Base-by-base conservation (phyloP, 2,888 invertebrate genomes). In the Thereva nobilitata region DNA sequence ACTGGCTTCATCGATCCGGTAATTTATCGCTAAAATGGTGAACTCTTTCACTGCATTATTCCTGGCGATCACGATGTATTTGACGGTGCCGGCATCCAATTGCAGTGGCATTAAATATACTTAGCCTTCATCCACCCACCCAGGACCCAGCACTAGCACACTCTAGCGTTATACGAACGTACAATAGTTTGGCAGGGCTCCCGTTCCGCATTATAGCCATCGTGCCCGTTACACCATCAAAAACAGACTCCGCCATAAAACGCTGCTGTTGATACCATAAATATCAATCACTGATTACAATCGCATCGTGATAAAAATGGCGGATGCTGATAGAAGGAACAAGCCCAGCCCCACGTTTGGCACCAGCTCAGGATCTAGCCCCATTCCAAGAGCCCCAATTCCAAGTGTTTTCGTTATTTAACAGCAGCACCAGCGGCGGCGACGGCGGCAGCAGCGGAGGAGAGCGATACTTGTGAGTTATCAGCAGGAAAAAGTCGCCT, bases 251-350 rank as follows among this genome's bases (percentile, higher is more conserved):
- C 10, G 41, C 23, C 38, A 59, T 34, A 34, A n/a, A 35, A 38
- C 35, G 37, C 41, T 37, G 23, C 45, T 47, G 47, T 38, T 59
- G 47, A 47, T 59, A 42, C 47, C 57, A 59, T 59, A 59, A 59
- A 59, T 59, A 59, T 59, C 57, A 59, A 47, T 59, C 57, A 59
- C 57, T 59, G 57, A 59, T 59, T 59, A 59, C 37, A 47, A 59
- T 59, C 57, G 41, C 10, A 35, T n/a, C 37, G 47, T 23, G 23
- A 23, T 23, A 23, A 23, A 38, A 37, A 7, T 8, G 9, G 38
- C 10, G 37, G 38, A 4, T 45, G 37, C 12, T 34, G 6, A 38
- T 23, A 23, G 45, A 12, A 41, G 47, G 47, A 35, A 2, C 23
- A 34, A 12, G 50, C 23, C 34, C n/a, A n/a, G 7, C 8, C 34